Conservation (phyloP, 2,888 invertebrate species). For the Anthophora plumipes region DNA sequence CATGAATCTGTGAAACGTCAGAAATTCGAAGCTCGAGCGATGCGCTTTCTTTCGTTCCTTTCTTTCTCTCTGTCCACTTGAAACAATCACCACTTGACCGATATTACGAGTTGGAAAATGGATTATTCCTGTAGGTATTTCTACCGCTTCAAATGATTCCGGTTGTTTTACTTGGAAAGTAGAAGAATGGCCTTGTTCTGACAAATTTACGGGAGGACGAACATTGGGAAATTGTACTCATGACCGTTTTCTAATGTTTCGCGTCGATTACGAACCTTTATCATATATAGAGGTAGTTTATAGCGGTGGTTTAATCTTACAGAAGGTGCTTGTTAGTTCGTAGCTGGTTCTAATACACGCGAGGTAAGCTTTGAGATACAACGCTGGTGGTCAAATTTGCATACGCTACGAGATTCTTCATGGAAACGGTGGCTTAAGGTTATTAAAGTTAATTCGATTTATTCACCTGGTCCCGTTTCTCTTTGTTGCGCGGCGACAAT, state of each 20-base stretch:
- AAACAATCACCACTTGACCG: no score
- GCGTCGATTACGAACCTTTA: not conserved
- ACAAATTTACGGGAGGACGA: no score
- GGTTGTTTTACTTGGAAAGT: no score
- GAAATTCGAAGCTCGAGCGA: conserved; percentile 21
- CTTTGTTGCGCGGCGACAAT: not conserved
- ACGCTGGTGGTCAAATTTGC: not conserved
- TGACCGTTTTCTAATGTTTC: not conserved
- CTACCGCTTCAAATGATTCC: not conserved
- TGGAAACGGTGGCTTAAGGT: not conserved
- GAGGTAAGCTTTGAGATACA: not conserved
- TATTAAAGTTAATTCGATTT: conserved; percentile 10
- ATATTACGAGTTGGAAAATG: not conserved
- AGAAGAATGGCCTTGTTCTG: not conserved
- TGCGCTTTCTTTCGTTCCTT: not conserved
- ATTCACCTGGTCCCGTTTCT: not conserved
- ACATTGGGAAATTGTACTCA: not conserved
- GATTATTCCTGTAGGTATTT: no score
- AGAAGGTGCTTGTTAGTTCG: not conserved
- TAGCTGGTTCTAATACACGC: not conserved
- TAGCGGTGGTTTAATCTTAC: not conserved
- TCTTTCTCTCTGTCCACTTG: no score
- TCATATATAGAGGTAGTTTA: not conserved
- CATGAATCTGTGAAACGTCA: not conserved
- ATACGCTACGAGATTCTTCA: not conserved